A percentile compares a stretch with the other conserved stretches of the same genome.
Conservation (phyloP, 2,888 invertebrate genomes). For the Amitus sp. region DNA sequence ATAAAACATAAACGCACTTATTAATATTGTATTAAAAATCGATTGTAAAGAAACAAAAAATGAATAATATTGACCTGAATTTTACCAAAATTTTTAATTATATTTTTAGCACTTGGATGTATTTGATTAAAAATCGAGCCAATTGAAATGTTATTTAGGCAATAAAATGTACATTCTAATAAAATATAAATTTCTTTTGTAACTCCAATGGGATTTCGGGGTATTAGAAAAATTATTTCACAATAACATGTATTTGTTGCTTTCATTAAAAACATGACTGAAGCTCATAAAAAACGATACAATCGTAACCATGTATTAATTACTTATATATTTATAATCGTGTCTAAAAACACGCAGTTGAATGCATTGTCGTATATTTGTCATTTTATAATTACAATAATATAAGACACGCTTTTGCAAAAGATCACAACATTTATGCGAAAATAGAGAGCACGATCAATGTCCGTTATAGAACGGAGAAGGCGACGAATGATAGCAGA, state of each 20-base stretch:
- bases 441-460: conserved; percentile 61
- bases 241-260: conserved; percentile 51
- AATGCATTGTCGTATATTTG: conserved; percentile 25
- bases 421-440: conserved; percentile 69
- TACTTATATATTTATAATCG: conserved; percentile 43
- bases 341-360: conserved; percentile 50
- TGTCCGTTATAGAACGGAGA: neutral
- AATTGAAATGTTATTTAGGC: too few relatives aligned
- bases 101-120: too few relatives aligned
- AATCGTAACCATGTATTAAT: conserved; percentile 43
- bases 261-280: conserved; percentile 48
- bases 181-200: too few relatives aligned
- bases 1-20: too few relatives aligned
- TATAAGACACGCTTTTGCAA: conserved; percentile 53
- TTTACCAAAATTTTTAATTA: too few relatives aligned
- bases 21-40: too few relatives aligned
- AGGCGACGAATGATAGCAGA: conserved; percentile 10
- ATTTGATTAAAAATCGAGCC: too few relatives aligned
- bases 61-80: too few relatives aligned
- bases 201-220: too few relatives aligned
- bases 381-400: conserved; percentile 45
- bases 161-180: too few relatives aligned
- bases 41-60: too few relatives aligned
- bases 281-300: conserved; percentile 57
- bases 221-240: conserved; percentile 25